Evolutionary conservation across 2,888 invertebrate species (phyloP), one percentile per base, ranked within the genome.

Genomic region (Margaritifera margaritifera): DNA sequence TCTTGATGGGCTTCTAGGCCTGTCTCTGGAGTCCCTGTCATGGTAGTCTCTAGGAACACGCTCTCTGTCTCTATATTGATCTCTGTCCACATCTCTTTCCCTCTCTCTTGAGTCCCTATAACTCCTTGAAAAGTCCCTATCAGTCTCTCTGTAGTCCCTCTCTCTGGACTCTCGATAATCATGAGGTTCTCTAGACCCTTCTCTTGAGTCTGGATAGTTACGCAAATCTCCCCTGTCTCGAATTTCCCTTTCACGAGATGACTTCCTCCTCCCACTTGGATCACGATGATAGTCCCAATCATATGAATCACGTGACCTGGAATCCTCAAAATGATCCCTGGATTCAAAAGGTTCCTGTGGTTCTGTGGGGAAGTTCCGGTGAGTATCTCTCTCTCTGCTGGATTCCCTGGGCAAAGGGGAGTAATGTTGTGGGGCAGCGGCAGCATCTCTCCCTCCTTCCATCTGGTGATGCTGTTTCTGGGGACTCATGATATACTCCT

Each of bases 1-100:
- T 57, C 79, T 72, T n/a, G 79, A 66, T 20, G 81, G 81, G 67
- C 81, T 81, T 66, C 78, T 75, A 11, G 78, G 78, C 31, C 73
- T 59, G 42, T 74, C 74, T 25, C 76, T 74, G 54, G 70, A 71
- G n/a, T 69, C 74, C 19, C 74, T 50, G 64, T 62, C 62, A 24
- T 59, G 27, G n/a, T 55, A 54, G n/a, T 50, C 60, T 24, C 69
- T 54, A 19, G 53, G 50, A 18, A 27, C 27, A 56, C 55, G 42
- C 54, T 68, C 71, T 56, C 68, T 68, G 42, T 69, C 61, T 42
- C 53, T 22, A 31, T 71, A 64, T 42, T 63, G 55, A 51, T 74
- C 74, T 22, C 72, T 65, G 3, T 76, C 79, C n/a, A 58, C 42
- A n/a, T 66, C 65, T 19, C 52, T 24, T 42, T 64, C 66, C 31